phyloP scores from a whole-genome alignment of 2,113 vertebrate genomes.

The Tragelaphus imberbis region DNA sequence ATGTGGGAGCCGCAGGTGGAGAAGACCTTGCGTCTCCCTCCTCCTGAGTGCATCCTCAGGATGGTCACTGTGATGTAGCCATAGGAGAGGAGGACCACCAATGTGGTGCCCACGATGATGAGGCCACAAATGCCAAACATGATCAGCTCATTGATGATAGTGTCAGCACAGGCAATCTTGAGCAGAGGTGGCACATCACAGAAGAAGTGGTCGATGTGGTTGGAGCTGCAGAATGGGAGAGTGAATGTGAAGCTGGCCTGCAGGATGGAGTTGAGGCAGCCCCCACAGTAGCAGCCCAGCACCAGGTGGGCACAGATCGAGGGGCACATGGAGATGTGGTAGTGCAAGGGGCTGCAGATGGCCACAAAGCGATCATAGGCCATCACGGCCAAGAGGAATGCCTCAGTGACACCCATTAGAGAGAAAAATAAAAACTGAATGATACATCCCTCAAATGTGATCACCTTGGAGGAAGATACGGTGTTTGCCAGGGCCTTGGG shows the following conservation, averaged over 20 bases:
- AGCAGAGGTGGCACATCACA: neutral
- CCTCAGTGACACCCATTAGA: neutral
- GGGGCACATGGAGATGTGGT: neutral
- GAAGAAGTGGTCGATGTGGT: constrained; percentile 14
- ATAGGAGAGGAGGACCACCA: constrained; percentile 42
- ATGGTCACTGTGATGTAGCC: constrained; percentile 47
- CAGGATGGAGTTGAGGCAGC: constrained; percentile 26
- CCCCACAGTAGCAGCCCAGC: neutral
- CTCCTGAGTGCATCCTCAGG: neutral
- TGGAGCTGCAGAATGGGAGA: constrained; percentile 33
- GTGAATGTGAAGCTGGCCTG: neutral
- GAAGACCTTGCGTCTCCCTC: neutral
- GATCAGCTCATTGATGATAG: neutral
- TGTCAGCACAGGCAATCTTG: neutral
- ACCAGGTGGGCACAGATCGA: neutral
- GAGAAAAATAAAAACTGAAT: constrained; percentile 44
- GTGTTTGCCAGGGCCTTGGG: neutral
- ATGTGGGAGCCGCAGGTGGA: neutral
- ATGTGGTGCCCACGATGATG: neutral
- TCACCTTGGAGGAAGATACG: neutral
- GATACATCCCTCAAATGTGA: neutral
- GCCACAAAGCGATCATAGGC: constrained; percentile 63
- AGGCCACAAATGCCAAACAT: constrained; percentile 19
- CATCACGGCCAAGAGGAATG: constrained; percentile 33
- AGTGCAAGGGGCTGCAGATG: constrained; percentile 48